phyloP scores from a whole-genome alignment of 2,888 invertebrate species.

The Merodon equestris region DNA sequence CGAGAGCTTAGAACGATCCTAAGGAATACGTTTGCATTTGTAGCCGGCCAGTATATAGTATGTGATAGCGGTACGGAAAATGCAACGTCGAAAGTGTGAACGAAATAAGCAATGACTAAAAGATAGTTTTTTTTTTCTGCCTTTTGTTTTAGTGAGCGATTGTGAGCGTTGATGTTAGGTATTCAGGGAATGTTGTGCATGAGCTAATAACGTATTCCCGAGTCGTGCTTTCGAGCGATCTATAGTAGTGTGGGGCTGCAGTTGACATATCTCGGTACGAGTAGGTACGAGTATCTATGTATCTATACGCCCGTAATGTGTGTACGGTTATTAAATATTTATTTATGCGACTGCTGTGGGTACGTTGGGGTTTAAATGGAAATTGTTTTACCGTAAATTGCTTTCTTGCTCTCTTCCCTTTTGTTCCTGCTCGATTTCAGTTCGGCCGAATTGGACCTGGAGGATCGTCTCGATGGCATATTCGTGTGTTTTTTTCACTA shows the following conservation, averaged over 20 bases:
- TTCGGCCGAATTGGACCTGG: neutral
- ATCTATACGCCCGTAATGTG: conserved; percentile 20
- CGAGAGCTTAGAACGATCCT: conserved; percentile 54
- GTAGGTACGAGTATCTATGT: conserved; percentile 6
- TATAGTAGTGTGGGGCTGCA: conserved; percentile 12
- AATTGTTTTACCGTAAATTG: conserved; percentile 48
- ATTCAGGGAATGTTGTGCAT: conserved; percentile 57
- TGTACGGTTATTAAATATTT: conserved; percentile 64
- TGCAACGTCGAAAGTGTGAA: conserved; percentile 47
- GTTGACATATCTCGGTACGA: neutral
- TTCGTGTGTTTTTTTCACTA: neutral
- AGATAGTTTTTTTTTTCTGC: conserved; percentile 9
- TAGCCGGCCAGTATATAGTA: too few species aligned
- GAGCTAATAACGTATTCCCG: conserved; percentile 65
- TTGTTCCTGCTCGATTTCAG: neutral
- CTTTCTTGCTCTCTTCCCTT: conserved; percentile 11
- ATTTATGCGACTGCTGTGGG: conserved; percentile 56
- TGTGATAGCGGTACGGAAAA: conserved; percentile 32
- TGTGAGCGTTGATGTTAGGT: conserved; percentile 40
- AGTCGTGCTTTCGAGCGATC: conserved; percentile 47
- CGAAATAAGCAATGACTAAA: conserved; percentile 23
- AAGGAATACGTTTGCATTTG: conserved; percentile 16
- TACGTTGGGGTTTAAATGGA: conserved; percentile 49
- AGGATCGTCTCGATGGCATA: too few species aligned
- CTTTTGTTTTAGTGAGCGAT: too few species aligned